Evolutionary conservation across 2,888 invertebrate genomes (phyloP), one percentile per base, ranked within the genome.

Genomic region (Dioctria linearis): DNA sequence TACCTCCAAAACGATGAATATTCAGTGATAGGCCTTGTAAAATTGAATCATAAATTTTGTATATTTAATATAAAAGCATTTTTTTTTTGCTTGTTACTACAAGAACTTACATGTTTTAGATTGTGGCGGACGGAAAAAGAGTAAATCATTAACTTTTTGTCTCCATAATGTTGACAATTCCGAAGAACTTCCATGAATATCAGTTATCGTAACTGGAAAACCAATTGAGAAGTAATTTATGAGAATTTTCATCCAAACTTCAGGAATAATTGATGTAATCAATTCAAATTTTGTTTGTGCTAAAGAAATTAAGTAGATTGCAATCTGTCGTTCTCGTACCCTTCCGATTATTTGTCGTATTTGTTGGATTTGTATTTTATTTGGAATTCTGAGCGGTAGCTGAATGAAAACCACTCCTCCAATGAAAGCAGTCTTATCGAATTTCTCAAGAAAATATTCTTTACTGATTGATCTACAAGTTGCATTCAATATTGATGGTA

Each of bases 171-270:
- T 86, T 66, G 86, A 84, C 63, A 88, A 86, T 46, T 87, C 85
- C 0, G 86, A 84, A 37, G 85, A 86, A 9, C 84, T 85, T 4
- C 88, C 88, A 83, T 88, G 86, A 71, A 89, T 87, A 82, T 88
- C 88, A 2, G 89, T 88, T 76, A 89, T 85, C 4, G 88, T 88
- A 3, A 88, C 86, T 3, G 89, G 88, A 82, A 88, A 89, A 79
- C 87, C 87, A 3, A 86, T 85, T 1, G 88, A 87, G 79, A 89
- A 88, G 61, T 88, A 88, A 81, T 88, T 89, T 0, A 89, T 88
- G 57, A 86, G 86, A 8, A 89, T 85, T 83, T 88, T 88, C 5
- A 88, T 87, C 5, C 87, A 81, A 3, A 88, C 86, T 11, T 86
- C 85, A 0, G 89, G 89, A 49, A 89, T 63, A 57, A 89, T 82